Evolutionary conservation across 2,113 vertebrate species (phyloP).

Genomic region (Xiphias gladius): DNA sequence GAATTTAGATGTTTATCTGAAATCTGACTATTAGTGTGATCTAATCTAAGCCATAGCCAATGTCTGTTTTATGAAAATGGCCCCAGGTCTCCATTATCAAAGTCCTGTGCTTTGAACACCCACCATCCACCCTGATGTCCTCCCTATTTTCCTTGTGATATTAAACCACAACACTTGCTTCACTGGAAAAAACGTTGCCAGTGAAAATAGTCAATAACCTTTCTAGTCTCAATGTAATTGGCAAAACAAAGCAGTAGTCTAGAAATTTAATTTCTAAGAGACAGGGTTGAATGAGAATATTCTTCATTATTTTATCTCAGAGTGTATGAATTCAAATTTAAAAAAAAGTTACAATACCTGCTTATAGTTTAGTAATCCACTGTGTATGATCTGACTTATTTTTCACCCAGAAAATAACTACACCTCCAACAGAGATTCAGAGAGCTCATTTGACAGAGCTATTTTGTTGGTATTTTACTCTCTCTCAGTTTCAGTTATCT

Average conservation of each 20-base stretch:
- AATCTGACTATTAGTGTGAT: background rate
- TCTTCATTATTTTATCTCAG: background rate
- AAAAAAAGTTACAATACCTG: background rate
- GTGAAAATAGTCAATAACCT: background rate
- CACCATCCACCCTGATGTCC: too few relatives aligned
- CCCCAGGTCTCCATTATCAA: too few relatives aligned
- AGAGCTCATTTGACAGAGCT: background rate
- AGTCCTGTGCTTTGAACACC: too few relatives aligned
- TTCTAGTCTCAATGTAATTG: background rate
- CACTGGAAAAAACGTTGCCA: too few relatives aligned
- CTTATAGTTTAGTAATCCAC: background rate
- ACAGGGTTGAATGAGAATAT: background rate
- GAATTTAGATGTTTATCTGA: background rate
- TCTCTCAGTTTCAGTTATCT: constrained; percentile 9
- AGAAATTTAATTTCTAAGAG: background rate
- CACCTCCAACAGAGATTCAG: background rate
- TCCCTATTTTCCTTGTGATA: too few relatives aligned
- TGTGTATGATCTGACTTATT: background rate
- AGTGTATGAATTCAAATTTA: background rate
- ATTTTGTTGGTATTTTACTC: constrained; percentile 22
- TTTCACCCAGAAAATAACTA: background rate
- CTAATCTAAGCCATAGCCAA: too few relatives aligned
- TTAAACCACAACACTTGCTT: too few relatives aligned
- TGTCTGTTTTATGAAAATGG: too few relatives aligned
- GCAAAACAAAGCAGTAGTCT: background rate